Evolutionary conservation across 2,113 vertebrate species (phyloP), one percentile per base, ranked within the genome.

Genomic region (Heterochromis multidens): DNA sequence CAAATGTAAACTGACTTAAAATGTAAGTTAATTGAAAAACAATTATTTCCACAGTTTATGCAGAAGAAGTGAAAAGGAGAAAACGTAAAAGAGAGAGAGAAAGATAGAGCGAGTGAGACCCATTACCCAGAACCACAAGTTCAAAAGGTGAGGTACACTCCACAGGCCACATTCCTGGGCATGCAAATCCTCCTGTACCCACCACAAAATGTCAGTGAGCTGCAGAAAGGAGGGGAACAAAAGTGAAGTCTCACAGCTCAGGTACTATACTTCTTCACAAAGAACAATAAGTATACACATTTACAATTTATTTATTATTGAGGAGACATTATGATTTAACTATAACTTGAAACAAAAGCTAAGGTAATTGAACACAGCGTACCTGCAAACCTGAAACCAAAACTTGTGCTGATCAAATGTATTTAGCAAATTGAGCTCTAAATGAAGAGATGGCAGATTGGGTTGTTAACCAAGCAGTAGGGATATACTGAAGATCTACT

Each of bases 151-250:
- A 89, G 65, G 85, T 78, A 90, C 83, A 84, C 85, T 14, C 91
- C 83, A 57, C 88, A 90, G 91, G 91, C 58, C 37, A 70, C 90
- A 93, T 94, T 94, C 92, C 85, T 58, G 25, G 19, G 80, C 65
- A 11, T 13, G 82, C 49, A 80, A 87, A 90, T 91, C 81, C 49
- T 77, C 81, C 79, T 16, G 82, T 46, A 59, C 79, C 76, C 46
- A 27, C 59, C 2, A 61, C 56, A 4, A 93, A 94, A 94, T 94
- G 91, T 92, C 93, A 94, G 70, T 77, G 60, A 13, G 49, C 77
- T 63, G 29, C 33, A 54, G 76, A 74, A 54, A 25, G 52, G 58
- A 49, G 81, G 40, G 67, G 27, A 58, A 49, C 8, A 31, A 35
- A 33, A 84, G 84, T 70, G 49, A 70, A 84, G 80, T 79, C 78